A percentile compares a stretch with the other conserved stretches of the same genome.
These are phyloP conservation scores for Australoheros facetus DNA, from an alignment of 2,797 vertebrate genomes.

Conservation along the genomic window DNA sequence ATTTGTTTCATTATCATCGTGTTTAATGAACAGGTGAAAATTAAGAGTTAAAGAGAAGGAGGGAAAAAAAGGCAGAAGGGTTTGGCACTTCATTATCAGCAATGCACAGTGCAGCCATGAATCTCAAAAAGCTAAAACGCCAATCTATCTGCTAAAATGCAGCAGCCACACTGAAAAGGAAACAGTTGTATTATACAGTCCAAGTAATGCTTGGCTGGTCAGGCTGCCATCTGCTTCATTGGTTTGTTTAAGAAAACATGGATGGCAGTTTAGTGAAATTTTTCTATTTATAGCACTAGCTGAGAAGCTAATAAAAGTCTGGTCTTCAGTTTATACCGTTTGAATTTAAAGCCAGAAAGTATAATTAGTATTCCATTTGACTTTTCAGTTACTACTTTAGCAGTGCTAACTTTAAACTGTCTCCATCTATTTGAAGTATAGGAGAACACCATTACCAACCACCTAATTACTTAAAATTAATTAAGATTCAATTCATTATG, in stretches of 20 bases:
- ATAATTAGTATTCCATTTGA: not conserved
- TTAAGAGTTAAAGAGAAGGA: not conserved
- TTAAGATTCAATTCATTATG: not conserved
- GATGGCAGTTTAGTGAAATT: not conserved
- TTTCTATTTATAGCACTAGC: constrained; percentile 18
- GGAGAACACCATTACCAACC: not conserved
- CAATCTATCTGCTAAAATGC: not conserved
- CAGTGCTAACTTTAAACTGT: not conserved
- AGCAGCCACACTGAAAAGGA: constrained; percentile 1
- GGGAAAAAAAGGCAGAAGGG: not conserved
- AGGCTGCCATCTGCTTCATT: constrained; percentile 21
- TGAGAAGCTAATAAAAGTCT: not conserved
- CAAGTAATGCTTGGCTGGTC: constrained; percentile 28
- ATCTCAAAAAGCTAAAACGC: not conserved
- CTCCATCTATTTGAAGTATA: not conserved
- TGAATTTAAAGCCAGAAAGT: not conserved
- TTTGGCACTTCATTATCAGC: not conserved
- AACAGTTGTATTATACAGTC: not conserved
- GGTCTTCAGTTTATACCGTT: not conserved
- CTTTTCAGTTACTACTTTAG: not conserved
- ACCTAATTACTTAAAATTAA: not conserved
- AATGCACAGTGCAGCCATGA: not conserved
- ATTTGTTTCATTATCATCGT: not conserved
- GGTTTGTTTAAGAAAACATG: not conserved
- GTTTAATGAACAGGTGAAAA: not conserved